phyloP scores from a whole-genome alignment of 1,140 invertebrate genomes.

The Oscheius sp. region DNA sequence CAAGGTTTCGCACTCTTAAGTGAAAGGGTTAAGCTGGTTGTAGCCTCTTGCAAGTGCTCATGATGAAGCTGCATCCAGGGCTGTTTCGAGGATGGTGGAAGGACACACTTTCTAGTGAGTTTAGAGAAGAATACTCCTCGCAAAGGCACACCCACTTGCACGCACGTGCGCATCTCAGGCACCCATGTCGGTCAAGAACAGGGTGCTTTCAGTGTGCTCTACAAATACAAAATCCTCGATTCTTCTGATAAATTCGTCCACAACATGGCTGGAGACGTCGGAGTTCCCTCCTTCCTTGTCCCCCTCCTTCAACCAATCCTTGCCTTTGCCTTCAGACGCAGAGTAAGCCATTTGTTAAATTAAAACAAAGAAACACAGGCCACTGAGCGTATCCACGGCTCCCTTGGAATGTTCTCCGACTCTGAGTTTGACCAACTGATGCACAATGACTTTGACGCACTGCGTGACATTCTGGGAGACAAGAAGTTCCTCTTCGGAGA shows the following conservation, averaged over 20 bases:
- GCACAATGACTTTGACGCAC: slow-evolving; percentile 29
- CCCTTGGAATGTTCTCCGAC: slow-evolving; percentile 24
- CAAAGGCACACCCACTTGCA: too few relatives aligned
- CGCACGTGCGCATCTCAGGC: too few relatives aligned
- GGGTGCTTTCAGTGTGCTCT: background rate
- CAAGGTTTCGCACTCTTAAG: background rate
- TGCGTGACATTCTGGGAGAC: slow-evolving; percentile 36
- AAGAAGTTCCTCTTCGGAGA: slow-evolving; percentile 44
- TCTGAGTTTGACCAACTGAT: slow-evolving; percentile 24
- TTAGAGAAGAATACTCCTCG: background rate
- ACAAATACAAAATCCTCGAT: background rate
- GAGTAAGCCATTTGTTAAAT: background rate
- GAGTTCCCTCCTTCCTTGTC: background rate
- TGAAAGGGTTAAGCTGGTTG: background rate
- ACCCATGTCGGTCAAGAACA: too few relatives aligned
- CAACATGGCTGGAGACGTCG: background rate
- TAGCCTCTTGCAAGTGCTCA: background rate
- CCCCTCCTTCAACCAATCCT: background rate
- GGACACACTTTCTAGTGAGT: slow-evolving; percentile 2
- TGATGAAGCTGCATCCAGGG: slow-evolving; percentile 38
- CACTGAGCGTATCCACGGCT: slow-evolving; percentile 3
- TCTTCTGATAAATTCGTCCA: background rate
- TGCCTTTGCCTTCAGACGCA: background rate
- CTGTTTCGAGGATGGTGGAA: background rate
- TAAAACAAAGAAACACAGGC: background rate